phyloP scores from a whole-genome alignment of 1,140 invertebrate species.

The Bathynomus jamesi region DNA sequence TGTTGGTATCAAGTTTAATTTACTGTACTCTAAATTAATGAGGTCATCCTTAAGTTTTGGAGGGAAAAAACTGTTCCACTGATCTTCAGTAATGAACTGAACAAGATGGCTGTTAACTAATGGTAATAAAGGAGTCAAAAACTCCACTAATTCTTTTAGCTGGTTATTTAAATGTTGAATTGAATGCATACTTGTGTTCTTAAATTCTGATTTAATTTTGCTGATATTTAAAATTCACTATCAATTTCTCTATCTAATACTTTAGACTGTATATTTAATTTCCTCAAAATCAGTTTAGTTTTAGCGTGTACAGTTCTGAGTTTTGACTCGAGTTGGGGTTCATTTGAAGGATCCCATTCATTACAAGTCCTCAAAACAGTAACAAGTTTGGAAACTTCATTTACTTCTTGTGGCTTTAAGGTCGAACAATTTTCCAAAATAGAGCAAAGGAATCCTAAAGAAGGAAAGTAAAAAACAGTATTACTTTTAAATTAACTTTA shows the following conservation, averaged over 20 bases:
- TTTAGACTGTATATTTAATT: neutral
- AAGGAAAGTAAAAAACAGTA: too few relatives aligned
- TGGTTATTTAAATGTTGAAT: too few relatives aligned
- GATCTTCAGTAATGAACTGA: neutral
- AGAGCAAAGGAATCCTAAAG: neutral
- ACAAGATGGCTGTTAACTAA: neutral
- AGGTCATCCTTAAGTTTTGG: neutral
- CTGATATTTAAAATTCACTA: neutral
- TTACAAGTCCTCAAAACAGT: neutral
- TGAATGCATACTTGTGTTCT: too few relatives aligned
- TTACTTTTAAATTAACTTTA: too few relatives aligned
- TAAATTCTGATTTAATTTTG: too few relatives aligned
- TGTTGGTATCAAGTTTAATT: neutral
- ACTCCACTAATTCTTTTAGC: too few relatives aligned
- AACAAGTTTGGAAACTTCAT: neutral
- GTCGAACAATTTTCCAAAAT: neutral
- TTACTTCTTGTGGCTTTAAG: neutral
- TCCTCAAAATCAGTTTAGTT: neutral
- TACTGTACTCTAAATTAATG: neutral
- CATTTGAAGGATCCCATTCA: neutral
- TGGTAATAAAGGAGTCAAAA: neutral
- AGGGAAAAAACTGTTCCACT: neutral
- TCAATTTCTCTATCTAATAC: neutral
- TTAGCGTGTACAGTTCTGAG: neutral
- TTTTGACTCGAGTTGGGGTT: neutral